Percentiles rank a stretch among this genome's conserved stretches.
Evolutionary conservation across 2,888 invertebrate species (phyloP).

Genomic region (Euplagia quadripunctaria): DNA sequence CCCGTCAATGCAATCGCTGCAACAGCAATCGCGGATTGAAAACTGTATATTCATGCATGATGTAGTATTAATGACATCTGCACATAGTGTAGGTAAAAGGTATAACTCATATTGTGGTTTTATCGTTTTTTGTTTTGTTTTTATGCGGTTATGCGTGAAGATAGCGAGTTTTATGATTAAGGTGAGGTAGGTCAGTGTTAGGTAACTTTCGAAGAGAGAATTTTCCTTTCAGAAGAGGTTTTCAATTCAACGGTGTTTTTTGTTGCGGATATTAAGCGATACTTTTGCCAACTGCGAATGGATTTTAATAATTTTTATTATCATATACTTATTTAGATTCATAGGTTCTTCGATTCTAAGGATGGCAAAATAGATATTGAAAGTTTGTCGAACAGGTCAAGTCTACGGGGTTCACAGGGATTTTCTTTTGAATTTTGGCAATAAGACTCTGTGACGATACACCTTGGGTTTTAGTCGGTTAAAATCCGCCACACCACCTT

Average conservation of each 20-base stretch:
- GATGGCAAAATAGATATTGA: no score
- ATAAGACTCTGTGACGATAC: no score
- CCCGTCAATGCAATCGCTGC: conserved; percentile 60
- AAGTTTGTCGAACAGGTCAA: no score
- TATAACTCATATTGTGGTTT: conserved; percentile 4
- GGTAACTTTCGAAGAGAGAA: neutral
- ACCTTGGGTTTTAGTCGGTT: no score
- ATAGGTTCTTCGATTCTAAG: no score
- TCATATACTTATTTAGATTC: no score
- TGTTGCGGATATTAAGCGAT: neutral
- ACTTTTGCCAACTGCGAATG: neutral
- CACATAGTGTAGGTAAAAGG: conserved; percentile 2
- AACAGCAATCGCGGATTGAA: conserved; percentile 46
- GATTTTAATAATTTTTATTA: no score
- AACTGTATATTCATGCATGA: conserved; percentile 45
- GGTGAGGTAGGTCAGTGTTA: conserved; percentile 18
- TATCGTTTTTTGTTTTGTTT: conserved; percentile 20
- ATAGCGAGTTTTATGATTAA: neutral
- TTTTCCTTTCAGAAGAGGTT: neutral
- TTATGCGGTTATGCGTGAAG: conserved; percentile 17
- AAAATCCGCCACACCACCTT: no score
- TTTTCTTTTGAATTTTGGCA: no score
- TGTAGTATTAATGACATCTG: conserved; percentile 37
- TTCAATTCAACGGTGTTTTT: neutral
- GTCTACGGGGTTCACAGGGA: no score